Percentiles rank a stretch among this genome's conserved stretches.
These are phyloP conservation scores for Xestoiulus laeticollis DNA, from an alignment of 2,888 invertebrate genomes.

Conservation along the genomic window DNA sequence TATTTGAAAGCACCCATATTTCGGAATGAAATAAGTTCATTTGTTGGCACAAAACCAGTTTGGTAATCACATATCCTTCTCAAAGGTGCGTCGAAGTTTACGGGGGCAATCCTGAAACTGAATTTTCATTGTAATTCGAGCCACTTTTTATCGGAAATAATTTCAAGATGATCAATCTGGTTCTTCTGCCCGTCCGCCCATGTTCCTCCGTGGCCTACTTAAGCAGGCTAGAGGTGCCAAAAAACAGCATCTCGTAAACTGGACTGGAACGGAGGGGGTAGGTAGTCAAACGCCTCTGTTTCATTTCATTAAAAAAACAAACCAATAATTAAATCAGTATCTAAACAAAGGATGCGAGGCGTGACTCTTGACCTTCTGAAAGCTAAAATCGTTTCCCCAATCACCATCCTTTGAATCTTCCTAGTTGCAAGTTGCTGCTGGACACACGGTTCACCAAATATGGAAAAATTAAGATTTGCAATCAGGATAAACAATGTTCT, in stretches of 20 bases:
- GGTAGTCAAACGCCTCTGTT: not conserved
- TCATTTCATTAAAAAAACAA: not conserved
- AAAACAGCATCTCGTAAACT: not conserved
- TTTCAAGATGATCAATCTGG: not conserved
- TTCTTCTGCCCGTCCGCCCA: not conserved
- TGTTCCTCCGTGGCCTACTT: not conserved
- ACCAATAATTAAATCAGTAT: not conserved
- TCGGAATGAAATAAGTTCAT: too few species aligned
- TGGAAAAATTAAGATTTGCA: too few species aligned
- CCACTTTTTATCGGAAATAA: not conserved
- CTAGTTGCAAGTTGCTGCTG: too few species aligned
- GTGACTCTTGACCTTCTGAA: not conserved
- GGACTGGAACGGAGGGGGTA: not conserved
- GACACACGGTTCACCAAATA: too few species aligned
- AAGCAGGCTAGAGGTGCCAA: not conserved
- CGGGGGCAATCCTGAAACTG: not conserved
- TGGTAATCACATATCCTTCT: not conserved
- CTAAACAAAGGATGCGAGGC: not conserved
- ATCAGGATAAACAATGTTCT: too few species aligned
- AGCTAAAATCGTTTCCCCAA: not conserved
- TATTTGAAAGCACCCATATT: too few species aligned
- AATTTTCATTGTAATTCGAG: not conserved
- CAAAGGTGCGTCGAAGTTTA: conserved; percentile 1
- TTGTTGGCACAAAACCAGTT: not conserved
- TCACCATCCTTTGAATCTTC: not conserved